Base-by-base conservation (phyloP, 2,888 invertebrate species). In the Oscheius sp. region DNA sequence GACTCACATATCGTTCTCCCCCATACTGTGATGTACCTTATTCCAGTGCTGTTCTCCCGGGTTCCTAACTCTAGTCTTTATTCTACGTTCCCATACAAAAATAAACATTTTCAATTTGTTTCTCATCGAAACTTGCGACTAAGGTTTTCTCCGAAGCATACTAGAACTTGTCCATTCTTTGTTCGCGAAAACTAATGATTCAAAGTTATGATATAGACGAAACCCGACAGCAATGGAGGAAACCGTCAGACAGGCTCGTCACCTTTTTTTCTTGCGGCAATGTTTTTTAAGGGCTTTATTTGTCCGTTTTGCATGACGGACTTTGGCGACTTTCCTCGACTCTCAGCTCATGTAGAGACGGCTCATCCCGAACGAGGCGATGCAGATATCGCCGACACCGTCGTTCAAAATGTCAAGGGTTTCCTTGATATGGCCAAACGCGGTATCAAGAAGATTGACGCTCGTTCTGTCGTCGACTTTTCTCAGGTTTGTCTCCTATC, bases 231-330 rank as follows among this genome's bases (percentile, higher is more conserved):
- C 32, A 53, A 73, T 73, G 73, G 59, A 55, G 7, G 65, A 73
- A 29, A 47, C 65, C 51, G 73, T 73, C n/a, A 53, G 73, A 59
- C 73, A 73, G 65, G 73, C 55, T 29, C n/a, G 42, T 32, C 7
- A 29, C 21, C 48, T 21, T 42, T 4, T 73, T 7, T 68, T 55
- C 21, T 0, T 35, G 4, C 13, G 53, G 2, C 13, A 42, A 13
- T 10, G 29, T 9, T n/a, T 21, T 47, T 79, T 57, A 96, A 97
- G 90, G 97, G 97, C 4, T 96, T 97, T 89, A 91, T 97, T 10
- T 97, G 97, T 90, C 96, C 97, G 0, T 94, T 96, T 86, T 97
- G 97, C 89, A 94, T 95, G 91, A 93, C 93, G 53, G 96, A 97
- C 90, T 92, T 95, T 62, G 94, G 94, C 89, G 94, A 95, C 13